Conservation (phyloP, 2,888 invertebrate genomes). For the Sisyra nigra region DNA sequence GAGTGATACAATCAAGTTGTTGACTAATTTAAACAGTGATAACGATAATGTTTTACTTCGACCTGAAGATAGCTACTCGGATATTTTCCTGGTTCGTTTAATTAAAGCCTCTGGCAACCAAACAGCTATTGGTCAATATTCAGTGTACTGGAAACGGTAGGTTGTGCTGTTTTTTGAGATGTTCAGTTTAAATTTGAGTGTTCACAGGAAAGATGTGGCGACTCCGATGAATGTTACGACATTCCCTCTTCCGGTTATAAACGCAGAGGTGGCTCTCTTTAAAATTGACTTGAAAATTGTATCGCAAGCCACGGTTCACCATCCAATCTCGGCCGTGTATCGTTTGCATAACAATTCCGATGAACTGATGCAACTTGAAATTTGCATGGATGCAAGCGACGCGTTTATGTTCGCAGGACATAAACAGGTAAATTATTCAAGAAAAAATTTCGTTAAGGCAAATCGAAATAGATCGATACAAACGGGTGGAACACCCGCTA, state of each 20-base stretch:
- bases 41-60: too few species aligned
- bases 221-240: too few species aligned
- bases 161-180: too few species aligned
- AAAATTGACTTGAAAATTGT: too few species aligned
- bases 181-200: too few species aligned
- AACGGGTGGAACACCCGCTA: neutral
- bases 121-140: conserved; percentile 33
- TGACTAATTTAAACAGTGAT: too few species aligned
- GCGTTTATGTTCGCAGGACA: conserved; percentile 93
- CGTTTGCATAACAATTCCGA: conserved; percentile 54
- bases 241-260: too few species aligned
- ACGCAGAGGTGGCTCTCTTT: too few species aligned
- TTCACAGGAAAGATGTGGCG: neutral
- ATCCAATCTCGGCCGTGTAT: conserved; percentile 54
- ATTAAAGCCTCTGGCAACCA: conserved; percentile 23
- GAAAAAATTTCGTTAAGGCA: neutral
- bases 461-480: neutral
- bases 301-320: conserved; percentile 30
- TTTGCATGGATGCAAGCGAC: conserved; percentile 69
- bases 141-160: conserved; percentile 38
- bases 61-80: too few species aligned
- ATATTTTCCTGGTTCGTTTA: too few species aligned
- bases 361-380: conserved; percentile 51
- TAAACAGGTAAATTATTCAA: conserved; percentile 47
- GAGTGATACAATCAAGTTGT: neutral